A percentile compares a stretch with the other conserved stretches of the same genome.
phyloP scores from a whole-genome alignment of 2,797 vertebrate genomes.

The Nannoperca obscura region DNA sequence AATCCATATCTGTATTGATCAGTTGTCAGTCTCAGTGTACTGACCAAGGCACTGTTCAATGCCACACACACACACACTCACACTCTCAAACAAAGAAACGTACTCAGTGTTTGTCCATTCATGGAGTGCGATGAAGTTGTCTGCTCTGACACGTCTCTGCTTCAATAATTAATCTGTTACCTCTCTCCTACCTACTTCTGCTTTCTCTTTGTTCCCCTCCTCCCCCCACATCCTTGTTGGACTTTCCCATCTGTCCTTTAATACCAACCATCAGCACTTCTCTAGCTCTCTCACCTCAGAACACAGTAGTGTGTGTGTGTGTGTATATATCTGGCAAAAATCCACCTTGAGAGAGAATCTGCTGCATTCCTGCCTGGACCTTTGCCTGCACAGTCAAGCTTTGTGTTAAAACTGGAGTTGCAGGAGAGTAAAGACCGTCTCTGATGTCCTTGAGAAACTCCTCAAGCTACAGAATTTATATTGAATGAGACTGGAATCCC shows the following conservation, averaged over 20 bases:
- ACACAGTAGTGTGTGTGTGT: background rate
- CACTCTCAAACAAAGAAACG: background rate
- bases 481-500: constrained; percentile 18
- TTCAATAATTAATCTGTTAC: constrained; percentile 60
- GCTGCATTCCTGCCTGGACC: constrained; percentile 5
- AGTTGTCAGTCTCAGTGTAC: constrained; percentile 37
- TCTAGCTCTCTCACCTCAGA: background rate
- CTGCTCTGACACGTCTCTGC: constrained; percentile 26
- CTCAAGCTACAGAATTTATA: constrained; percentile 22
- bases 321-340: background rate
- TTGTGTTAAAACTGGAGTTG: constrained; percentile 20
- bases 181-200: constrained; percentile 14
- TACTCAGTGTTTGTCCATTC: constrained; percentile 29
- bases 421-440: background rate
- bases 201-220: constrained; percentile 16
- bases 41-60: constrained; percentile 7
- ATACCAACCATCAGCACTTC: background rate
- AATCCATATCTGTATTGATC: constrained; percentile 65
- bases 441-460: constrained; percentile 11
- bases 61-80: constrained; percentile 8
- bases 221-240: background rate
- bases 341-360: background rate
- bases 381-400: constrained; percentile 8
- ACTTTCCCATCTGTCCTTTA: constrained; percentile 9
- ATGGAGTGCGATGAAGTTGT: constrained; percentile 32